Base-by-base conservation (phyloP, 2,888 invertebrate genomes). In the Amaurobius ferox region DNA sequence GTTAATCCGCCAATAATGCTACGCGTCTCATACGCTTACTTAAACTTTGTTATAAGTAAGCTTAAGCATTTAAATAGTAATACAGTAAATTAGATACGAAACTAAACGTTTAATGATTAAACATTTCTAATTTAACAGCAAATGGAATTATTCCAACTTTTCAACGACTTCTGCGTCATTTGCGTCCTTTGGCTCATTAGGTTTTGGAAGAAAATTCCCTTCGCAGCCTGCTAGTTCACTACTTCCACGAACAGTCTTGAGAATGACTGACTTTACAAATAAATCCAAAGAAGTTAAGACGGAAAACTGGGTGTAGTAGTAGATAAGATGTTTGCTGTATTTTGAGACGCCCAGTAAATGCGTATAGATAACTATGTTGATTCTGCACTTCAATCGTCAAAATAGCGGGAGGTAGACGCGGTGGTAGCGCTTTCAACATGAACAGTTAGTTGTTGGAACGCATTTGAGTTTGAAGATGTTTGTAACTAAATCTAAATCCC, bases 271-370 rank as follows among this genome's bases (percentile, higher is more conserved):
- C 35, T 35, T 9, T 9, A 35, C 55, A 55, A 55, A 55, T 55
- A 55, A 55, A 55, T 48, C 30, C 35, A 67, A 66, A 48, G 26
- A 32, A 23, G 32, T 26, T 55, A 30, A 62, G 19, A 30, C 32
- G 13, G 55, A 35, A 68, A 70, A 62, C 71, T 35, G 62, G 55
- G 30, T 30, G 71, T 40, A 66, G 35, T 16, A 48, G 16, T 39
- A 19, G 79, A 71, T 79, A 79, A 79, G 71, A 72, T 72, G 48
- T 79, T 72, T 79, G 64, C 66, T 3, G 48, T 66, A 66, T 66
- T 76, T 76, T 67, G 32, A 67, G 76, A 67, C 66, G 44, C 66
- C 66, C 29, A 32, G 64, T 64, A 29, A 64, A 30, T 1, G 29
- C n/a, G 29, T 55, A 71, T 9, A 19, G 64, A 62, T 64, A 71